phyloP scores from a whole-genome alignment of 2,888 invertebrate genomes.

The Coleophora flavipennella region DNA sequence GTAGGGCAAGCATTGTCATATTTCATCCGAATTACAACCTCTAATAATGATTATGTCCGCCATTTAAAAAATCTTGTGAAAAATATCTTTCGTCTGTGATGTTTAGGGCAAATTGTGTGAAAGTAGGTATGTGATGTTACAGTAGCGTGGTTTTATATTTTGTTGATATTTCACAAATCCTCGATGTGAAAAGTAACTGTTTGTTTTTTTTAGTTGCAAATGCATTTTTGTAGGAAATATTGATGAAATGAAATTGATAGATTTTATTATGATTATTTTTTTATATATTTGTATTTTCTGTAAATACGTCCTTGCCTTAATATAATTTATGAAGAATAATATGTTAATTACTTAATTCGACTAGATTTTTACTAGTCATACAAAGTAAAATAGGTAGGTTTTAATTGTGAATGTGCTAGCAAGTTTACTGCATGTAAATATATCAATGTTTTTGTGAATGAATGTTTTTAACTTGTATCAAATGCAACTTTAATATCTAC shows the following conservation, averaged over 20 bases:
- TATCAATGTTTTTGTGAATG: background rate
- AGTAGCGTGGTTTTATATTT: constrained; percentile 38
- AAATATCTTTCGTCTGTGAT: constrained; percentile 64
- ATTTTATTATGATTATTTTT: constrained; percentile 35
- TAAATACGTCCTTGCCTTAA: constrained; percentile 59
- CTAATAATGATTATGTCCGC: too few relatives aligned
- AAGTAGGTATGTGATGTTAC: constrained; percentile 42
- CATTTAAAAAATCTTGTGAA: too few relatives aligned
- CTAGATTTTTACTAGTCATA: constrained; percentile 66
- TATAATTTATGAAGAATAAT: constrained; percentile 50
- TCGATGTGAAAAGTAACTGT: constrained; percentile 25
- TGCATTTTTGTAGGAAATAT: constrained; percentile 53
- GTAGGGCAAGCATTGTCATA: too few relatives aligned
- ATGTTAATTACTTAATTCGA: constrained; percentile 50
- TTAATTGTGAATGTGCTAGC: constrained; percentile 13
- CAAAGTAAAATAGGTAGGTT: constrained; percentile 27
- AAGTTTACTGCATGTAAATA: constrained; percentile 4
- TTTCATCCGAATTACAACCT: too few relatives aligned
- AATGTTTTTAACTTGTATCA: background rate
- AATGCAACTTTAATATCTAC: background rate
- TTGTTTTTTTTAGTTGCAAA: constrained; percentile 34
- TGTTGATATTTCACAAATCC: constrained; percentile 51
- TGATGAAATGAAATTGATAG: constrained; percentile 22
- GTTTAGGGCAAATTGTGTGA: constrained; percentile 61
- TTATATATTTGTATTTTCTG: constrained; percentile 48